Conservation (phyloP, 2,888 invertebrate species). For the Lottia scabra region DNA sequence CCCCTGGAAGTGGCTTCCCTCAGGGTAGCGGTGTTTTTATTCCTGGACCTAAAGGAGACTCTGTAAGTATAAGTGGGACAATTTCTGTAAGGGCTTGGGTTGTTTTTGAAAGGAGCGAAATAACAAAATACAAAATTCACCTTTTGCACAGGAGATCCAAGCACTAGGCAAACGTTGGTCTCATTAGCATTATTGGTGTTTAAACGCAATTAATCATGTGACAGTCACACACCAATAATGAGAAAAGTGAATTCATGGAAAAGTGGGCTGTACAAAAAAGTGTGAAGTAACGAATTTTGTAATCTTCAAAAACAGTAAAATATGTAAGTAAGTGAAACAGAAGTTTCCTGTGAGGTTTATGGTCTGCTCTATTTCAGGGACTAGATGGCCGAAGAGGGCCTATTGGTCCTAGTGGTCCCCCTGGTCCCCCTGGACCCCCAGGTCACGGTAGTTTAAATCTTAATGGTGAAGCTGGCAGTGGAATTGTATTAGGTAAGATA, state of each 20-base stretch:
- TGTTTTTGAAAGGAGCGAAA: no score
- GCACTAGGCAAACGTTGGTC: no score
- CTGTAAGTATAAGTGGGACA: conserved; percentile 21
- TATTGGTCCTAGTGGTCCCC: conserved; percentile 23
- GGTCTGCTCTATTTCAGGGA: conserved; percentile 4
- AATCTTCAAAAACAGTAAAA: no score
- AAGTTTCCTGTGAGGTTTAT: neutral
- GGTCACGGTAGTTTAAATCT: conserved; percentile 13
- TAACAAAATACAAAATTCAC: no score
- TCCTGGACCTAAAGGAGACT: conserved; percentile 35
- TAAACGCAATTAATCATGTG: no score
- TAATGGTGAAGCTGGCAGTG: neutral
- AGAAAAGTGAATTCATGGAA: no score
- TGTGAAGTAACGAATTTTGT: no score
- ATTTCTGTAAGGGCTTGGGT: neutral
- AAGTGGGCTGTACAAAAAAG: no score
- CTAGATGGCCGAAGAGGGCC: conserved; percentile 24
- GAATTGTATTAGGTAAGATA: neutral
- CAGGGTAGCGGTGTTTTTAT: conserved; percentile 28
- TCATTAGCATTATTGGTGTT: no score
- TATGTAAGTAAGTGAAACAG: no score
- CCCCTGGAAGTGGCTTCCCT: conserved; percentile 20
- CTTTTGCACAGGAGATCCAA: no score
- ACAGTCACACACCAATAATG: no score
- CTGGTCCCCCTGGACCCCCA: conserved; percentile 38